Percentiles rank a stretch among this genome's conserved stretches.
phyloP scores from a whole-genome alignment of 2,113 vertebrate species.

The Chelonoidis abingdonii region DNA sequence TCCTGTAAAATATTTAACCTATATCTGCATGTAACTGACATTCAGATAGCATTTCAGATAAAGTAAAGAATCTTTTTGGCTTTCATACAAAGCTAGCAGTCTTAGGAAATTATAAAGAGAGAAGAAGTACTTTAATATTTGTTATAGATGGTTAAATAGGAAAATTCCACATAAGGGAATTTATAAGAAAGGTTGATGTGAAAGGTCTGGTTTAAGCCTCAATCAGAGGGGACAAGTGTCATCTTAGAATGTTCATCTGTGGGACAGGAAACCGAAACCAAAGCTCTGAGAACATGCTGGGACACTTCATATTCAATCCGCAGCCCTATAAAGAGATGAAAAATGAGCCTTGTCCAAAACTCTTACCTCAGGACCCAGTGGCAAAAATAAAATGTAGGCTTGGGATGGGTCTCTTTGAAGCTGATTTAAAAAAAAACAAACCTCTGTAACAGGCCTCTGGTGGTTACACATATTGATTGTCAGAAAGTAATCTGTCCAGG shows the following conservation, averaged over 20 bases:
- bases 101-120: neutral
- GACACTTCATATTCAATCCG: slow-evolving; percentile 79
- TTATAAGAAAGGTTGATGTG: slow-evolving; percentile 24
- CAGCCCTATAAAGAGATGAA: slow-evolving; percentile 82
- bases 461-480: slow-evolving; percentile 90
- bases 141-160: slow-evolving; percentile 12
- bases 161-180: slow-evolving; percentile 4
- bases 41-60: neutral
- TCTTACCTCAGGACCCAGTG: slow-evolving; percentile 84
- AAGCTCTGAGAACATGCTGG: slow-evolving; percentile 49
- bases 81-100: neutral
- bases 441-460: slow-evolving; percentile 87
- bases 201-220: slow-evolving; percentile 18
- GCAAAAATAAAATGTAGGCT: slow-evolving; percentile 85
- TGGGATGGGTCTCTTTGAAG: slow-evolving; percentile 82
- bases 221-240: neutral
- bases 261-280: slow-evolving; percentile 35
- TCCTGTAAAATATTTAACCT: neutral
- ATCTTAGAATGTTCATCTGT: slow-evolving; percentile 11
- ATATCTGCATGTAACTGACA: neutral
- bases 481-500: slow-evolving; percentile 91
- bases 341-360: slow-evolving; percentile 84
- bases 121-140: slow-evolving; percentile 24
- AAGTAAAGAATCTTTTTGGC: neutral
- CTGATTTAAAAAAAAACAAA: slow-evolving; percentile 44